Base-by-base conservation (phyloP, 2,797 vertebrate genomes). In the Microctenopoma stevenorrisi region DNA sequence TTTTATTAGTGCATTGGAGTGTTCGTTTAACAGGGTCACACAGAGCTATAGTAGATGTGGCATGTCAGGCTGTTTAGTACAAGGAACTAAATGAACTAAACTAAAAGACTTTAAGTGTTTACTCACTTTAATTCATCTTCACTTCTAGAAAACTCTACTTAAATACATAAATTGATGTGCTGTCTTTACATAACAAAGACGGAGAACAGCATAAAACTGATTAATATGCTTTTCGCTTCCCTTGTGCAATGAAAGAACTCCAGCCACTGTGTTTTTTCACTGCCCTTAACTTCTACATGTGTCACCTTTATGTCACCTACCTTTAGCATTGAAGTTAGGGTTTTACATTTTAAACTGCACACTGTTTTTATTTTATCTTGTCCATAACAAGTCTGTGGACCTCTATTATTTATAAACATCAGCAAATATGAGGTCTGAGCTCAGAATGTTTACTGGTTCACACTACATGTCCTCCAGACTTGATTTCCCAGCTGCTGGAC, bases 401-500 rank as follows among this genome's bases (percentile, higher is more conserved):
- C 18, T 52, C 28, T 22, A 40, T 9, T 5, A 56, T 56, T 58
- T 1, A 46, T 37, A 13, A 7, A 22, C 18, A 13, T 51, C 2
- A 5, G 13, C 13, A 4, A 35, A 16, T 58, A 33, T 11, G 6
- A 49, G 42, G 44, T 25, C 25, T 30, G 30, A 55, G 25, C 54
- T 60, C 16, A 43, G 15, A 28, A 0, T 50, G 43, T 67, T 63
- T 30, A 52, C 43, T 22, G 5, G 18, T 43, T 3, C 12, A 55
- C 44, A 15, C 48, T 0, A 69, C 69, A 73, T 52, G 6, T 81
- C 59, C 91, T 91, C 7, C 84, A 96, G 96, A 94, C 68, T 68
- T 96, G 86, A 94, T 94, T 83, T 95, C 92, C 76, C 93, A 94
- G 55, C 72, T 96, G 76, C 70, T 95, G 78, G 88, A 92, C 54